Base-by-base conservation (phyloP, 1,140 invertebrate species). In the Hermetia illucens region DNA sequence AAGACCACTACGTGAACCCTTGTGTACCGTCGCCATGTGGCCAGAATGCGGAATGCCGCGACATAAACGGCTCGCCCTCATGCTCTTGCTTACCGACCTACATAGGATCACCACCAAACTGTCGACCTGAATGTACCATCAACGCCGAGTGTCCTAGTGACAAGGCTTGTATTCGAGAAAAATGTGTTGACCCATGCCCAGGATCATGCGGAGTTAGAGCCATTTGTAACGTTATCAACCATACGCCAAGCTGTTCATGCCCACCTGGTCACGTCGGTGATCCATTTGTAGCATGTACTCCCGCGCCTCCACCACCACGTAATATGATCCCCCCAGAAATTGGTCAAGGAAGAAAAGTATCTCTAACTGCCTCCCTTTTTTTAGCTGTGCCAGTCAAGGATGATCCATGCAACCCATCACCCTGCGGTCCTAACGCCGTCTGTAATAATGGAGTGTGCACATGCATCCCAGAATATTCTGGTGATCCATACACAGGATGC, bases 231-330 rank as follows among this genome's bases (percentile, higher is more conserved):
- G 75, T 77, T 31, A 58, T 72, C 20, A 75, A 73, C 44, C 71
- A 73, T 31, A 69, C 70, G 12, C 69, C 78, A 5, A 73, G 70
- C 39, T 85, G 81, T 44, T 55, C 58, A 19, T 84, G 81, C 56
- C 55, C 69, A 25, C 51, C 59, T 12, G 71, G 75, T 34, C 80
- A 72, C 46, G 64, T 69, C n/a, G 81, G 81, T 30, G 77, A 83
- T 65, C 78, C 80, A 13, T 79, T 53, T 37, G 46, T 44, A 31
- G 41, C 9, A 19, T 55, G 51, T 30, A 46, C 46, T 2, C 47
- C 37, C 2, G 36, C 40, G 4, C 45, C 43, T 22, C 48, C 8
- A 66, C 55, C 60, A 47, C 42, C 45, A 32, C 50, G 47, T 34
- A 63, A 70, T 46, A 63, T 44, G 64, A 66, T 64, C 13, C 46